Evolutionary conservation across 1,140 invertebrate species (phyloP).

Genomic region (Calosoma granatense): DNA sequence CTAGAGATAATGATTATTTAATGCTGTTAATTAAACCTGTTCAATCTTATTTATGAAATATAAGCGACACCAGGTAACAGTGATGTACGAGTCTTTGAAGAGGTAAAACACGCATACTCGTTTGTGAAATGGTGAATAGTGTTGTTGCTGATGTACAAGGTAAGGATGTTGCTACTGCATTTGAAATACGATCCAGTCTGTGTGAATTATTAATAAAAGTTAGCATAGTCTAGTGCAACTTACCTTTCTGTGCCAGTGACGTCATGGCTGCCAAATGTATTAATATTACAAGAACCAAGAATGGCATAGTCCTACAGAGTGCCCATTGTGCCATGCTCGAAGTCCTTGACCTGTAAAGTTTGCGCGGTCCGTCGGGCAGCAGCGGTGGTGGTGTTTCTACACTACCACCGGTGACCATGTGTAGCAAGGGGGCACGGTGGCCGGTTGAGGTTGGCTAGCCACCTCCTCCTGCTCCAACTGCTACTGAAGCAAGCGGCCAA

Average conservation of each 20-base stretch:
- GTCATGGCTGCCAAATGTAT: conserved; percentile 3
- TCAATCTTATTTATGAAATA: neutral
- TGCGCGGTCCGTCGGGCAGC: neutral
- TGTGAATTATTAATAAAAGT: neutral
- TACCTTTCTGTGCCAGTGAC: conserved; percentile 4
- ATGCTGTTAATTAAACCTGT: too few relatives aligned
- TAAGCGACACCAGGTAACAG: neutral
- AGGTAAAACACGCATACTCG: too few relatives aligned
- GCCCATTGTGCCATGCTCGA: conserved; percentile 6
- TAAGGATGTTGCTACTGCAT: neutral
- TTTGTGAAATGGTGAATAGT: too few relatives aligned
- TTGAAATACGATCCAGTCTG: neutral
- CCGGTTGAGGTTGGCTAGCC: too few relatives aligned
- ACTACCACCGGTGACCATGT: too few relatives aligned
- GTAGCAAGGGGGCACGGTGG: too few relatives aligned
- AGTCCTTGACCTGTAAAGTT: neutral
- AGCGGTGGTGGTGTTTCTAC: neutral
- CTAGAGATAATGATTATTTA: too few relatives aligned
- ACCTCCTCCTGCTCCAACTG: too few relatives aligned
- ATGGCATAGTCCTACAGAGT: conserved; percentile 1
- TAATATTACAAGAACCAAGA: conserved; percentile 5
- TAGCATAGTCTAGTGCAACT: neutral
- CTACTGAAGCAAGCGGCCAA: too few relatives aligned
- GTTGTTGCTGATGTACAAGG: neutral
- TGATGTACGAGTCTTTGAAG: neutral